A percentile compares a stretch with the other conserved stretches of the same genome.
Evolutionary conservation across 2,797 vertebrate genomes (phyloP).

Genomic region (Trachurus trachurus): DNA sequence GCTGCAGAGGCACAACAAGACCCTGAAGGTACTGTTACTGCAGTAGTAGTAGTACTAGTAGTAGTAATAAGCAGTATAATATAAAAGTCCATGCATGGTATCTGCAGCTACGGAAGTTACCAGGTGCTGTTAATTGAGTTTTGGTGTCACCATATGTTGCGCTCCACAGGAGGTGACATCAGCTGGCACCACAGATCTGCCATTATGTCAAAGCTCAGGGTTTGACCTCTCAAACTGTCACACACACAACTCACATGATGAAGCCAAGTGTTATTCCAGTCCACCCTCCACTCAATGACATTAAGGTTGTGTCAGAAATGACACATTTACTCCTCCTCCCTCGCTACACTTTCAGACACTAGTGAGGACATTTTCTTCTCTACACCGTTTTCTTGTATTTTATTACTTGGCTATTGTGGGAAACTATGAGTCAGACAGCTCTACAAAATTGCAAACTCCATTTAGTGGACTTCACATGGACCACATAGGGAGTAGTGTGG

Average conservation of each 20-base stretch:
- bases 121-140: conserved; percentile 21
- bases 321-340: too few relatives aligned
- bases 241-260: neutral
- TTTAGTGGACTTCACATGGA: too few relatives aligned
- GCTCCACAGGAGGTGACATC: conserved; percentile 45
- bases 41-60: neutral
- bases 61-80: neutral
- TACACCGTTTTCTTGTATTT: too few relatives aligned
- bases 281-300: neutral
- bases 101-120: neutral
- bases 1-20: conserved; percentile 99
- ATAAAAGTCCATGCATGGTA: neutral
- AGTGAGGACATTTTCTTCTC: too few relatives aligned
- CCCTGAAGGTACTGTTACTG: conserved; percentile 88
- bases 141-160: conserved; percentile 38
- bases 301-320: too few relatives aligned
- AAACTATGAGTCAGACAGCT: too few relatives aligned
- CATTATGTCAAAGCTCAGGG: conserved; percentile 39
- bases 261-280: conserved; percentile 13
- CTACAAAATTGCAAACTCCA: too few relatives aligned
- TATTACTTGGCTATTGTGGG: too few relatives aligned
- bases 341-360: too few relatives aligned
- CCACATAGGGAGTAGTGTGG: too few relatives aligned
- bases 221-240: conserved; percentile 29
- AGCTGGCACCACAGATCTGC: conserved; percentile 54